Conservation (phyloP, 2,888 invertebrate genomes). For the Temnothorax ravouxi region DNA sequence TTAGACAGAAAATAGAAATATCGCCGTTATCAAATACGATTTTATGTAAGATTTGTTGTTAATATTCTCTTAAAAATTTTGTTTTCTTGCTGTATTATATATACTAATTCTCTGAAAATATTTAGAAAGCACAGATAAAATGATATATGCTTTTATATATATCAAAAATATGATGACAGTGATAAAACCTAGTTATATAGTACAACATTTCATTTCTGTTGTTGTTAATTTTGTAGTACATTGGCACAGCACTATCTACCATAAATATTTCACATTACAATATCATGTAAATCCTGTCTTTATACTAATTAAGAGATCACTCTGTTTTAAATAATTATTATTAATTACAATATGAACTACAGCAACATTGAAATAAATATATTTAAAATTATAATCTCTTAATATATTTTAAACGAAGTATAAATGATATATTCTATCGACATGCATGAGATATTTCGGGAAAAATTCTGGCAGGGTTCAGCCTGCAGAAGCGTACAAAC, state of each 20-base stretch:
- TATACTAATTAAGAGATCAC: background rate
- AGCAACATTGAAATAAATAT: background rate
- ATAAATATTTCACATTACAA: background rate
- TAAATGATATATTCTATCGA: background rate
- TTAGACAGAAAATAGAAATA: background rate
- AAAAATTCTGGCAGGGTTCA: background rate
- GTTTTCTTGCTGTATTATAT: background rate
- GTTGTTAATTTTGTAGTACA: background rate
- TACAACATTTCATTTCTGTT: background rate
- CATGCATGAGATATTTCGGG: background rate
- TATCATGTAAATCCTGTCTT: background rate
- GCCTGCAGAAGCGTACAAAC: conserved; percentile 11
- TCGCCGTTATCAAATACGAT: background rate
- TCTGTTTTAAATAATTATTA: background rate
- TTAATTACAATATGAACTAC: background rate
- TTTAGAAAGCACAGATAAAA: background rate
- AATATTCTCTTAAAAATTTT: background rate
- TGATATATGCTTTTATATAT: background rate
- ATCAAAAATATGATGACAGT: background rate
- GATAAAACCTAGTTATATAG: background rate
- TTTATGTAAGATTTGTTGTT: background rate
- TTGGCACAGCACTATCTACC: background rate
- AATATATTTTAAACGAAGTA: background rate
- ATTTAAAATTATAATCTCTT: background rate
- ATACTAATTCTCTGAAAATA: background rate